Conservation (phyloP, 2,113 vertebrate genomes). For the Actinemys pallida region DNA sequence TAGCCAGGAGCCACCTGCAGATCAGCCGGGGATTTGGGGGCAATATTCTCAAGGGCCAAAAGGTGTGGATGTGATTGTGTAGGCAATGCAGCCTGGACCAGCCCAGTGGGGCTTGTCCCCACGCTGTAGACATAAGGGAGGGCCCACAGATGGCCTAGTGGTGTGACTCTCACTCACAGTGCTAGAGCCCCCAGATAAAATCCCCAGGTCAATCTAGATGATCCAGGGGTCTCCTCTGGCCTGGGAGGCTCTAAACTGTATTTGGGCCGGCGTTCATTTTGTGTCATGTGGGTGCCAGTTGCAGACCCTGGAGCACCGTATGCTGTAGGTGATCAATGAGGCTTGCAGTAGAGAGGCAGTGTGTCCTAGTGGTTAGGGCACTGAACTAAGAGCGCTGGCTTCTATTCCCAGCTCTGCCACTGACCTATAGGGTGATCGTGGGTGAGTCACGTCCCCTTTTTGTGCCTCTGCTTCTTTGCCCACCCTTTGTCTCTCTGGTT, state of each 20-base stretch:
- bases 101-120: too few relatives aligned
- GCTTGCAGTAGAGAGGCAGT: background rate
- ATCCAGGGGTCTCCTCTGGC: background rate
- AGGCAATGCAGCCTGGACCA: background rate
- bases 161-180: too few relatives aligned
- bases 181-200: too few relatives aligned
- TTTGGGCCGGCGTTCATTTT: too few relatives aligned
- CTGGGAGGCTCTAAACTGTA: background rate
- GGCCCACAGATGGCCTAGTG: background rate
- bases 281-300: background rate
- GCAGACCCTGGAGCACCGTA: background rate
- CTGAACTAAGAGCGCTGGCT: background rate
- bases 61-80: background rate
- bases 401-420: background rate
- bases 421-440: background rate
- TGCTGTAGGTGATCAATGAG: background rate
- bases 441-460: background rate
- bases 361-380: background rate
- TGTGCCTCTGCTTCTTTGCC: background rate
- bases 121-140: background rate
- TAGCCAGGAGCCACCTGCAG: background rate
- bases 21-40: background rate
- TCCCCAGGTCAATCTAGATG: background rate
- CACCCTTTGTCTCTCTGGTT: background rate
- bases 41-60: background rate